Conservation (phyloP, 2,113 vertebrate species). For the Sceloporus tristichus region DNA sequence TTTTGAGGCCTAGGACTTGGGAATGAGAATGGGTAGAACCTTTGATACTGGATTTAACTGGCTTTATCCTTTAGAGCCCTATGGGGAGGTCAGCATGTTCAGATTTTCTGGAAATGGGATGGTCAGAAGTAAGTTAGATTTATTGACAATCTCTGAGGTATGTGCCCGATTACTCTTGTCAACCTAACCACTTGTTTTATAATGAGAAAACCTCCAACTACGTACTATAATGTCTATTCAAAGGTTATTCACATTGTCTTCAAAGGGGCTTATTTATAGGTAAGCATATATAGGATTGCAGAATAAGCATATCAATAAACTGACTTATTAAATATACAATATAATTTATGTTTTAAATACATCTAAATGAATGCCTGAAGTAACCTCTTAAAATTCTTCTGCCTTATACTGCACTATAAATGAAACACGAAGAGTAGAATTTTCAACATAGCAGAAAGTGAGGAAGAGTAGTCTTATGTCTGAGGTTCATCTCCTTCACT, state of each 20-base stretch:
- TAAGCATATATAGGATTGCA: not conserved
- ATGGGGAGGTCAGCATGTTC: too few relatives aligned
- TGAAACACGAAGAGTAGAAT: not conserved
- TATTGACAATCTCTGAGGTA: too few relatives aligned
- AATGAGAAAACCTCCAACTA: not conserved
- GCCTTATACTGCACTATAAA: not conserved
- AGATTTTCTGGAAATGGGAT: too few relatives aligned
- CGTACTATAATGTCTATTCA: not conserved
- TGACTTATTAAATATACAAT: not conserved
- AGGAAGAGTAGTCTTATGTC: not conserved
- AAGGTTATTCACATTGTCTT: not conserved
- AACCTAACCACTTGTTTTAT: not conserved
- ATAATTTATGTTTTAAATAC: not conserved
- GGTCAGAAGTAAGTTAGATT: too few relatives aligned
- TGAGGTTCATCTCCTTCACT: not conserved
- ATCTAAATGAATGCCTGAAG: not conserved
- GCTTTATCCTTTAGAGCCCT: too few relatives aligned
- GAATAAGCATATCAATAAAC: not conserved
- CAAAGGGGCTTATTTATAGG: not conserved
- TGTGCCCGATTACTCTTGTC: too few relatives aligned
- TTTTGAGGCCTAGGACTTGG: too few relatives aligned
- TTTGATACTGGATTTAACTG: too few relatives aligned
- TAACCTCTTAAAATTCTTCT: not conserved
- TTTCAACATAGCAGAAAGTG: not conserved
- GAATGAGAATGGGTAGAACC: too few relatives aligned